Conservation (phyloP, 2,888 invertebrate genomes). For the Pharmacophagus antenor region DNA sequence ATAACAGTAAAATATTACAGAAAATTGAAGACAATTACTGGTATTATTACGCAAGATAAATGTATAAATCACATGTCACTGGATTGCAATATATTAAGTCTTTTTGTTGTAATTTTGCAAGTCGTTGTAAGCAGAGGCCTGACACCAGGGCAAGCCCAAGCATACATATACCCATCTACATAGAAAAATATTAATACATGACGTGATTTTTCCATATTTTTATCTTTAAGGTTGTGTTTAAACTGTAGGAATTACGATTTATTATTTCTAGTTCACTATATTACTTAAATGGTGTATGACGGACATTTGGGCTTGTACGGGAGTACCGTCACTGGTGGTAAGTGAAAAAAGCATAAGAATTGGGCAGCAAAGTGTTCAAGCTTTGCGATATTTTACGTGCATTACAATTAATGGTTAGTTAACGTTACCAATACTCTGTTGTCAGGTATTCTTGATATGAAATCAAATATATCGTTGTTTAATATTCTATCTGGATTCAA, state of each 20-base stretch:
- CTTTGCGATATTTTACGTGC: neutral
- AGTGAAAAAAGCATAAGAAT: too few relatives aligned
- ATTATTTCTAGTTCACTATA: too few relatives aligned
- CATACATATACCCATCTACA: too few relatives aligned
- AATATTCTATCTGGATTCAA: slow-evolving; percentile 57
- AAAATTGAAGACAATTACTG: neutral
- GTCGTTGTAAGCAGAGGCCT: too few relatives aligned
- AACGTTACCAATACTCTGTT: slow-evolving; percentile 60
- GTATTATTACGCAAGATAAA: neutral
- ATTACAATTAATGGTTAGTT: neutral
- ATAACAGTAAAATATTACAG: neutral
- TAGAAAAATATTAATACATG: too few relatives aligned
- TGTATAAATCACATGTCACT: neutral
- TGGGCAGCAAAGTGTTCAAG: neutral
- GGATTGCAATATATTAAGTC: neutral
- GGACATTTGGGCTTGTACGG: too few relatives aligned
- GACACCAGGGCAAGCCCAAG: too few relatives aligned
- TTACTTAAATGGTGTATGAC: too few relatives aligned
- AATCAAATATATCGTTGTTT: slow-evolving; percentile 70
- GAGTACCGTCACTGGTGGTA: too few relatives aligned
- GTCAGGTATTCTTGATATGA: slow-evolving; percentile 67
- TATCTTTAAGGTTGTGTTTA: too few relatives aligned
- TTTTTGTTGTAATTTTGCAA: neutral
- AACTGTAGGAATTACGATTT: too few relatives aligned
- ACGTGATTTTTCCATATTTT: too few relatives aligned